These are phyloP conservation scores for Pavo muticus DNA, from an alignment of 2,113 vertebrate species.

Conservation along the genomic window DNA sequence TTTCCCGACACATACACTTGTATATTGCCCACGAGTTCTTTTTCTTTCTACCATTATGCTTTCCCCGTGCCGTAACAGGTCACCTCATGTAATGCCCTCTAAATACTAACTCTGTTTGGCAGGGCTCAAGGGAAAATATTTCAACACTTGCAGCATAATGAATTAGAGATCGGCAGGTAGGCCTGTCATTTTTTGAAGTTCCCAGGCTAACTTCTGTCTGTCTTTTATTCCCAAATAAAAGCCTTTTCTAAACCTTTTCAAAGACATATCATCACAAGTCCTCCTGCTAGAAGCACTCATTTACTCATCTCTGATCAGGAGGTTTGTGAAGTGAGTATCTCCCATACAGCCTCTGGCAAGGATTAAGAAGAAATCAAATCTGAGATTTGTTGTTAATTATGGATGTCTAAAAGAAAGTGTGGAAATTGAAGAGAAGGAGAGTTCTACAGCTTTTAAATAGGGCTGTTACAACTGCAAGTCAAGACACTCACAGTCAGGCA, in stretches of 20 bases:
- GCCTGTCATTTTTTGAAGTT: conserved; percentile 28
- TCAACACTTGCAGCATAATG: conserved; percentile 15
- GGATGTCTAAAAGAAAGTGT: conserved; percentile 16
- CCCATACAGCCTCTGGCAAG: background rate
- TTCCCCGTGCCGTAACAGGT: background rate
- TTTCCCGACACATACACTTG: background rate
- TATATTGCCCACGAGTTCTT: background rate
- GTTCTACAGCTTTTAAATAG: background rate
- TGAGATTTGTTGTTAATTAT: conserved; percentile 50
- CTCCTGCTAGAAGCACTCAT: conserved; percentile 1
- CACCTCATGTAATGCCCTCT: conserved; percentile 27
- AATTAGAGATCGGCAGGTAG: background rate
- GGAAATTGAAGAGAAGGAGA: conserved; percentile 12
- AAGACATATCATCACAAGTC: background rate
- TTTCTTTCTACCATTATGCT: background rate
- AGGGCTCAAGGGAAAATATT: conserved; percentile 9
- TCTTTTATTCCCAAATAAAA: conserved; percentile 41
- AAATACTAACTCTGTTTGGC: conserved; percentile 6
- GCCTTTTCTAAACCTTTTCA: conserved; percentile 38
- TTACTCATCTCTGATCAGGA: conserved; percentile 43
- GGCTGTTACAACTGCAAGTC: background rate
- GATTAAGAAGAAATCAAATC: conserved; percentile 47
- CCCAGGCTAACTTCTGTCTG: background rate
- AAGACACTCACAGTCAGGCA: background rate
- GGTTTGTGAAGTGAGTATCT: background rate